These are phyloP conservation scores for Trachemys scripta DNA, from an alignment of 2,113 vertebrate genomes.

Conservation along the genomic window DNA sequence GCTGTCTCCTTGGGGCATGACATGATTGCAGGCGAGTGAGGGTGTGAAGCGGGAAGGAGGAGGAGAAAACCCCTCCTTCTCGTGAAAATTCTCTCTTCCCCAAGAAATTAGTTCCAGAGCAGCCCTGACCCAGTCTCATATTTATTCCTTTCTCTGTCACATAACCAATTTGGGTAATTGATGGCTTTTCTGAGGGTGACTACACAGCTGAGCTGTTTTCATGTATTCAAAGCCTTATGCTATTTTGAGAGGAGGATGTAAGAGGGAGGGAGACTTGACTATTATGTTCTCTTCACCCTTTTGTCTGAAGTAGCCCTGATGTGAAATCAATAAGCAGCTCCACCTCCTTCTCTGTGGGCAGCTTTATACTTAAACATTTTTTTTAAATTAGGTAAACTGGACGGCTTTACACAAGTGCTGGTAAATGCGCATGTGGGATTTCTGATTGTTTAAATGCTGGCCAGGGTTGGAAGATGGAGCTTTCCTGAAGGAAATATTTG, in stretches of 20 bases:
- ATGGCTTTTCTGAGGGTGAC: conserved; percentile 29
- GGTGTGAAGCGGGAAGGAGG: background rate
- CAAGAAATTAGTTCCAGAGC: background rate
- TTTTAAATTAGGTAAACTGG: conserved; percentile 17
- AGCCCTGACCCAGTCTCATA: conserved; percentile 21
- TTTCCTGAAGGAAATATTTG: background rate
- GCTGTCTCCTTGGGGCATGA: conserved; percentile 72
- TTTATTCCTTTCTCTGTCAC: background rate
- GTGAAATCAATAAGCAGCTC: conserved; percentile 50
- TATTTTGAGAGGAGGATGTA: background rate
- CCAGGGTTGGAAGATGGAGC: background rate
- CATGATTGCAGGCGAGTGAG: conserved; percentile 11
- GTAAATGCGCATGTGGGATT: background rate
- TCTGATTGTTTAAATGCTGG: conserved; percentile 2
- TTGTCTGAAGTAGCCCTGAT: conserved; percentile 7
- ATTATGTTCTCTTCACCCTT: background rate
- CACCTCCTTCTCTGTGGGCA: background rate
- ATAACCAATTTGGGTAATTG: conserved; percentile 15
- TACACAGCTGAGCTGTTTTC: conserved; percentile 2
- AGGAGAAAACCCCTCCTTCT: background rate
- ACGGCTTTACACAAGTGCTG: background rate
- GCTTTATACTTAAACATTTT: background rate
- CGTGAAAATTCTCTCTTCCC: background rate
- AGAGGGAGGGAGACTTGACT: background rate
- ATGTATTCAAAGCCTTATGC: conserved; percentile 27